A percentile compares a stretch with the other conserved stretches of the same genome.
phyloP scores from a whole-genome alignment of 2,888 invertebrate species.

The Lycia hirtaria region DNA sequence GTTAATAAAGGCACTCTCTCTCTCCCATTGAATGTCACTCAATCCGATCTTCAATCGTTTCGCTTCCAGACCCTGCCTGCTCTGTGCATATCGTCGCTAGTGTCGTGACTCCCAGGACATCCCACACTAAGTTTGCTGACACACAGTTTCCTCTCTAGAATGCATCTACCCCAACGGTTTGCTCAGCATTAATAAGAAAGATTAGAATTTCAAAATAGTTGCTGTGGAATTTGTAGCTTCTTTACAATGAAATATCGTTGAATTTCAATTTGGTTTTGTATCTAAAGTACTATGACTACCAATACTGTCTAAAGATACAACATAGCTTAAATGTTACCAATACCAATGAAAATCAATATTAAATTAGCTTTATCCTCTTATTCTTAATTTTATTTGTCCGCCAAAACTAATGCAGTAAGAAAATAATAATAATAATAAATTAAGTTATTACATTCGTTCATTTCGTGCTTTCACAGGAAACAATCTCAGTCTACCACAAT shows the following conservation, averaged over 20 bases:
- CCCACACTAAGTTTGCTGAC: too few relatives aligned
- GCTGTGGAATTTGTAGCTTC: conserved; percentile 19
- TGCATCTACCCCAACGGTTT: too few relatives aligned
- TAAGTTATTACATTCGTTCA: conserved; percentile 29
- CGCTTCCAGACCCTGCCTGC: too few relatives aligned
- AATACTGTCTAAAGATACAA: neutral
- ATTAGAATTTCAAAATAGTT: conserved; percentile 31
- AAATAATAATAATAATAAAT: conserved; percentile 14
- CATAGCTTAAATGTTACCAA: neutral
- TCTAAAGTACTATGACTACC: conserved; percentile 2
- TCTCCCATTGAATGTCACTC: too few relatives aligned
- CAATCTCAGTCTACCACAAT: conserved; percentile 47
- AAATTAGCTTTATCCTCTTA: neutral
- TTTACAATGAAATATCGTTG: conserved; percentile 23
- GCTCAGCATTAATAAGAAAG: conserved; percentile 22
- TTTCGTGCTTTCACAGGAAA: conserved; percentile 40
- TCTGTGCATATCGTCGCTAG: too few relatives aligned
- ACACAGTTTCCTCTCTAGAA: too few relatives aligned
- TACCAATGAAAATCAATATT: neutral
- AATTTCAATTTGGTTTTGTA: conserved; percentile 30
- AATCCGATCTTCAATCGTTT: too few relatives aligned
- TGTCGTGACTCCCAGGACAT: too few relatives aligned
- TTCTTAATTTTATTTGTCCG: neutral
- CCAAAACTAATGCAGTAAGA: neutral
- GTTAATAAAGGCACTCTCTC: too few relatives aligned